Evolutionary conservation across 1,140 invertebrate genomes (phyloP).

Genomic region (Parasteatoda tepidariorum): DNA sequence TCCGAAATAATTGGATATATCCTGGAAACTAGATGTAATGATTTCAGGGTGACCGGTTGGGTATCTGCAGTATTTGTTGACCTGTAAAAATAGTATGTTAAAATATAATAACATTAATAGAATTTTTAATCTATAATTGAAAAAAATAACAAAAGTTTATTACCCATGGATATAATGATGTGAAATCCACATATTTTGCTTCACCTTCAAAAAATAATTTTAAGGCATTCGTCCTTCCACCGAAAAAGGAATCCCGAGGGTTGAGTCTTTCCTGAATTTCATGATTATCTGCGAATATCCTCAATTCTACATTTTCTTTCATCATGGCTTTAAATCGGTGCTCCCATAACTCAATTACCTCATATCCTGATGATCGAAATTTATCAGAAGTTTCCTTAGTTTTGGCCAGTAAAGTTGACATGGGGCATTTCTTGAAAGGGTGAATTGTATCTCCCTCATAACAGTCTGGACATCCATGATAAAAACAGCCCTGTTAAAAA

Average conservation of each 20-base stretch:
- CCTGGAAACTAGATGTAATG: neutral
- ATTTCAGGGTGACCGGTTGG: slow-evolving; percentile 19
- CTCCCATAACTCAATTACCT: neutral
- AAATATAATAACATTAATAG: neutral
- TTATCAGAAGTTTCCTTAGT: neutral
- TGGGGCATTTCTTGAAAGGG: neutral
- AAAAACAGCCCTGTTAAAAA: neutral
- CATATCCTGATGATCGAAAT: neutral
- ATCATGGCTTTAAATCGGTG: neutral
- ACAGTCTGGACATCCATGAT: neutral
- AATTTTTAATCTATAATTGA: neutral
- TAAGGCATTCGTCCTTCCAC: slow-evolving; percentile 5
- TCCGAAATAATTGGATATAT: neutral
- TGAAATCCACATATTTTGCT: slow-evolving; percentile 21
- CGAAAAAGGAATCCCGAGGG: slow-evolving; percentile 8
- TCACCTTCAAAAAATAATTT: neutral
- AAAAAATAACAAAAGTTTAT: neutral
- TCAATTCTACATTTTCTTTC: neutral
- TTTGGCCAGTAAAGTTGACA: neutral
- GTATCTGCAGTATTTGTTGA: neutral
- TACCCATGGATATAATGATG: slow-evolving; percentile 11
- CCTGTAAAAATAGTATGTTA: neutral
- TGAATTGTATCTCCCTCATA: neutral
- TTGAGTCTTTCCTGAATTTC: neutral
- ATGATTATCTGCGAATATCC: neutral